phyloP scores from a whole-genome alignment of 2,797 vertebrate species.

The Lycodopsis pacificus region DNA sequence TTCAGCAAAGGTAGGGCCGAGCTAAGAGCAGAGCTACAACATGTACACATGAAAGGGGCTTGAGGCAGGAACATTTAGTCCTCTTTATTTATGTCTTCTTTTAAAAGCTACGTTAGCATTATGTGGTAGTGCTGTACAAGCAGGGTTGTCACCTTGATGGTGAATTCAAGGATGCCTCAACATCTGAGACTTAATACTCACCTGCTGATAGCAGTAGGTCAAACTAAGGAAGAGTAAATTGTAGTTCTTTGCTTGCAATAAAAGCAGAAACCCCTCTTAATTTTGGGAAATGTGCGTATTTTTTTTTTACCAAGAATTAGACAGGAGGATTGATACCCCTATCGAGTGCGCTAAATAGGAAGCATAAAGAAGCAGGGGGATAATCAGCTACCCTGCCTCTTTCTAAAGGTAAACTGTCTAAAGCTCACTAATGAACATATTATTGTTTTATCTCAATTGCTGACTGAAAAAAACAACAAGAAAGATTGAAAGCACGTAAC shows the following conservation, averaged over 20 bases:
- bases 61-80: conserved; percentile 8
- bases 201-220: not conserved
- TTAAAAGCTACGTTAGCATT: not conserved
- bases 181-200: not conserved
- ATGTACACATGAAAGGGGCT: not conserved
- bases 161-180: conserved; percentile 2
- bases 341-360: not conserved
- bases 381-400: not conserved
- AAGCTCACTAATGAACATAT: no score
- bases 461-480: no score
- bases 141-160: not conserved
- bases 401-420: not conserved
- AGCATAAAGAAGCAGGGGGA: not conserved
- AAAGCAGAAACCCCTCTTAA: not conserved
- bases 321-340: not conserved
- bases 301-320: not conserved
- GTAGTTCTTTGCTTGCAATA: not conserved
- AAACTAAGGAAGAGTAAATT: not conserved
- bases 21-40: not conserved
- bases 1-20: conserved; percentile 90
- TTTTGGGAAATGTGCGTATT: not conserved
- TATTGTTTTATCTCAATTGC: no score
- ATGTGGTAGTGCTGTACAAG: not conserved
- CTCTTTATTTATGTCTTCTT: conserved; percentile 9
- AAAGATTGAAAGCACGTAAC: no score